phyloP scores from a whole-genome alignment of 37 sponge, comb jelly and placozoan species.

The Bolinopsis microptera region DNA sequence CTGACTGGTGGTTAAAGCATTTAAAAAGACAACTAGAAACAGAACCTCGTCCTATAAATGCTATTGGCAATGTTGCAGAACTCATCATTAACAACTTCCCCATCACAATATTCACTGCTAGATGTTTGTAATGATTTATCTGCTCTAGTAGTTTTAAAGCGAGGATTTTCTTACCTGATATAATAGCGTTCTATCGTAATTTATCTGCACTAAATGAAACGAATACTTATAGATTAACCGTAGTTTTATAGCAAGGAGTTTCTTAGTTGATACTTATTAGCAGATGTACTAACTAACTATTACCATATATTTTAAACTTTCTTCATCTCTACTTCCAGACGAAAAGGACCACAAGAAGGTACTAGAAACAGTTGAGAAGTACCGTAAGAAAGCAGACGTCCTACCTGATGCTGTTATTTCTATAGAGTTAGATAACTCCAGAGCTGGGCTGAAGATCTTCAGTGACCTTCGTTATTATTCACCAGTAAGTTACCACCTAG shows the following conservation, averaged over 20 bases:
- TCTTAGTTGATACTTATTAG: too few species aligned
- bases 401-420: background rate
- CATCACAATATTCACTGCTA: background rate
- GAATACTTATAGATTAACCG: too few species aligned
- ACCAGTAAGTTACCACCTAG: background rate
- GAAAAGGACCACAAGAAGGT: slow-evolving; percentile 1
- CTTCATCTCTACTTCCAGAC: too few species aligned
- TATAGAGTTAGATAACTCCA: background rate
- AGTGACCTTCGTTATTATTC: slow-evolving; percentile 3
- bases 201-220: too few species aligned
- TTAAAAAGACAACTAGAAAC: slow-evolving; percentile 8
- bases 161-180: too few species aligned
- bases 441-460: slow-evolving; percentile 27
- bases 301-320: too few species aligned
- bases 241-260: too few species aligned
- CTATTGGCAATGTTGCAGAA: slow-evolving; percentile 21
- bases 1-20: slow-evolving; percentile 11
- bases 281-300: too few species aligned
- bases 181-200: too few species aligned
- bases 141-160: too few species aligned
- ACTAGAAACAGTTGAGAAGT: background rate
- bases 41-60: background rate
- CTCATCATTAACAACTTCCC: slow-evolving; percentile 36
- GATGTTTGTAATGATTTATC: background rate
- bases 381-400: background rate